Percentiles rank a stretch among this genome's conserved stretches.
These are phyloP conservation scores for Varecia variegata DNA, from an alignment of 2,797 vertebrate genomes.

Conservation along the genomic window DNA sequence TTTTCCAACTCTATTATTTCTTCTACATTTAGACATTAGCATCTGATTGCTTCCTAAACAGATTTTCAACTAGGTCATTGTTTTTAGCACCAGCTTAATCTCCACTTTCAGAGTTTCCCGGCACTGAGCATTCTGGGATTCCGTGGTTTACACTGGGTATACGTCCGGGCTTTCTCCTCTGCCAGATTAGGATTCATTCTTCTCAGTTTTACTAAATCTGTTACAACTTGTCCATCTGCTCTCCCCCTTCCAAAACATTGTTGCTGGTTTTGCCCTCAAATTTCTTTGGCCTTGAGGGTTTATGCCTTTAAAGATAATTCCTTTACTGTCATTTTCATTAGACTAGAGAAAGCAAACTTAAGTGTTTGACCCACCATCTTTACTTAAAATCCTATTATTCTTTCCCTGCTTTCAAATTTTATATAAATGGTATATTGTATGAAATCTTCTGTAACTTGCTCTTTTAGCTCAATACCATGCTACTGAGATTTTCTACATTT, in stretches of 20 bases:
- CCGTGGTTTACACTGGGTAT: neutral
- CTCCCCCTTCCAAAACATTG: neutral
- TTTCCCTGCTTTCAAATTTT: constrained; percentile 13
- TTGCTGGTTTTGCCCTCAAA: neutral
- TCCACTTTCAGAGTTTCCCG: neutral
- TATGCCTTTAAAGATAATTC: constrained; percentile 13
- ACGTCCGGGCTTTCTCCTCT: neutral
- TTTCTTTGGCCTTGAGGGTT: neutral
- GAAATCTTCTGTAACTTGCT: constrained; percentile 3
- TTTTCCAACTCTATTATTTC: constrained; percentile 35
- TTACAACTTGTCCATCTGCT: neutral
- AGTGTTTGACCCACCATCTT: neutral
- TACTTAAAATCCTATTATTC: neutral
- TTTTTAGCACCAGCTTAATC: neutral
- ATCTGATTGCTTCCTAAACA: constrained; percentile 31
- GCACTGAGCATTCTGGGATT: neutral
- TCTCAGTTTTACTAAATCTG: neutral
- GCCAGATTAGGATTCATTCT: neutral
- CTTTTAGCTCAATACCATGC: neutral
- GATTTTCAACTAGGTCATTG: constrained; percentile 19
- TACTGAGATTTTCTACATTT: constrained; percentile 26
- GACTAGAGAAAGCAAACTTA: neutral
- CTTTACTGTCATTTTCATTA: neutral
- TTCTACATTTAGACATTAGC: neutral
- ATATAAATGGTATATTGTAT: neutral